Base-by-base conservation (phyloP, 2,797 vertebrate genomes). In the Melanotaenia pygmaea region DNA sequence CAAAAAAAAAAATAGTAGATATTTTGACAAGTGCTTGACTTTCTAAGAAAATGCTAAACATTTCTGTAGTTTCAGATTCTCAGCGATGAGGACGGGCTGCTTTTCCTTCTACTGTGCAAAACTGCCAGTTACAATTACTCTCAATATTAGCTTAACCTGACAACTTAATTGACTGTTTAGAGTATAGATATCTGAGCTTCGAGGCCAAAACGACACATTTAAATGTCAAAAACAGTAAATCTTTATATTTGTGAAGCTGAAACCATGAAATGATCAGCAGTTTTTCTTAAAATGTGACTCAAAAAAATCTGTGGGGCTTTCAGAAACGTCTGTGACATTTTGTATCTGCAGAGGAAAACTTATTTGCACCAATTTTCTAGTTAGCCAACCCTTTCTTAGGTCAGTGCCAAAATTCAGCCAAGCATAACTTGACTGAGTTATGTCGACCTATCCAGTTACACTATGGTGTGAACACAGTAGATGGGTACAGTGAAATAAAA, bases 321-420 rank as follows among this genome's bases (percentile, higher is more conserved):
- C 13, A 3, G 3, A 70, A 53, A 51, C 3, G 3, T 67, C 62
- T 56, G 24, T 14, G 67, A 59, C 34, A 50, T 68, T 62, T 43
- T 51, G 53, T 45, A 57, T 59, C 40, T 34, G 12, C 3, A 50
- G 57, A 53, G 40, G 63, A 56, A 71, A 76, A 70, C 51, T 50
- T 11, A 51, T 79, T 68, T 54, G 40, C 11, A 61, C 47, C 18
- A 34, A 8, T 6, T 34, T 7, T 34, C 7, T 34, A 34, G 68
- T 62, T 57, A 62, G 57, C 37, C 59, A 72, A 57, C 38, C 20
- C 18, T 73, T 63, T 69, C 70, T 56, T 26, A 74, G 37, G 67
- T 64, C 70, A 60, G 80, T 61, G 68, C 76, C 68, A 81, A 83
- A 75, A 83, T 69, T 64, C 73, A 82, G 70, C 81, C 81, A 68